Conservation (phyloP, 2,888 invertebrate genomes). For the Meliscaeva auricollis region DNA sequence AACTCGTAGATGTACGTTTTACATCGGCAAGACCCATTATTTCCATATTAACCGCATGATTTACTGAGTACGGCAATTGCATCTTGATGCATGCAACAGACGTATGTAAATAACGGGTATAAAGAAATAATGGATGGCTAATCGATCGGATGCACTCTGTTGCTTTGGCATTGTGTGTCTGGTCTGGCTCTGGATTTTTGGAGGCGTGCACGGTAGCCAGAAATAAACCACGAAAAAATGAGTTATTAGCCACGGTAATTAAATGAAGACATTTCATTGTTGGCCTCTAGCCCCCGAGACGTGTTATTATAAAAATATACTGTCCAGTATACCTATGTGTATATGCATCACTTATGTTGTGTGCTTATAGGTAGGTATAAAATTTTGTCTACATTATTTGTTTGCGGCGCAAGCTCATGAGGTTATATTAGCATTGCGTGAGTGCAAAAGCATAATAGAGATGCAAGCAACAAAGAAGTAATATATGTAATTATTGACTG, state of each 20-base stretch:
- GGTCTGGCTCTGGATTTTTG: not conserved
- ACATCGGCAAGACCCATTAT: slow-evolving; percentile 53
- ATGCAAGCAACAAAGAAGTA: not conserved
- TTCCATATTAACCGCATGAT: slow-evolving; percentile 69
- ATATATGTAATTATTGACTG: slow-evolving; percentile 35
- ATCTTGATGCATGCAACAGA: slow-evolving; percentile 33
- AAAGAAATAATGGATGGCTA: slow-evolving; percentile 41
- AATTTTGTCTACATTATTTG: slow-evolving; percentile 10
- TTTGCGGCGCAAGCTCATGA: not conserved
- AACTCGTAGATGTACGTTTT: slow-evolving; percentile 23
- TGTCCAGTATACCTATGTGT: not conserved
- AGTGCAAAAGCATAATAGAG: slow-evolving; percentile 3
- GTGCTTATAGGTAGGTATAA: no score
- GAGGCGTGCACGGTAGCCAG: slow-evolving; percentile 30
- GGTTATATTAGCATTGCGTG: not conserved
- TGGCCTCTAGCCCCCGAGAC: slow-evolving; percentile 17
- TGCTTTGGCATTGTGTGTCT: slow-evolving; percentile 5
- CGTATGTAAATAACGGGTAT: slow-evolving; percentile 35
- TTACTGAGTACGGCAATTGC: slow-evolving; percentile 46
- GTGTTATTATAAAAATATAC: slow-evolving; percentile 34
- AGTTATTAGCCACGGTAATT: slow-evolving; percentile 46
- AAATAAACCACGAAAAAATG: slow-evolving; percentile 46
- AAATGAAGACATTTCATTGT: slow-evolving; percentile 54
- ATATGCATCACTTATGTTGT: slow-evolving; percentile 17
- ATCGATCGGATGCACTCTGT: slow-evolving; percentile 42